These are phyloP conservation scores for Echinops telfairi DNA, from an alignment of 2,113 vertebrate genomes.

Conservation along the genomic window DNA sequence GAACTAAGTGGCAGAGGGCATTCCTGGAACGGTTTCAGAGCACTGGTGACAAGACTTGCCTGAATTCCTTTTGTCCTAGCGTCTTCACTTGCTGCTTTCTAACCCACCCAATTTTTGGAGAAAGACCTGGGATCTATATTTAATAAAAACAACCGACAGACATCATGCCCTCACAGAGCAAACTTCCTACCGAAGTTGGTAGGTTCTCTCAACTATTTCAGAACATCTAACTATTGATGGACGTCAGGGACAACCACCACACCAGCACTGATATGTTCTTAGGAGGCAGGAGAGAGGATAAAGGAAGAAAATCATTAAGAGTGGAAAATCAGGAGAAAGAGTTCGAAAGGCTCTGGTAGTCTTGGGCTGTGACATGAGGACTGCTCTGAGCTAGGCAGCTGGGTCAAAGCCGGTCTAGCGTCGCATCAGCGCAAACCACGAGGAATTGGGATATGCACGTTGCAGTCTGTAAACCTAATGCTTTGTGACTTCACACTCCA, in stretches of 20 bases:
- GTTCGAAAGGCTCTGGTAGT: constrained; percentile 51
- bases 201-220: constrained; percentile 49
- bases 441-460: neutral
- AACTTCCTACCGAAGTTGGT: neutral
- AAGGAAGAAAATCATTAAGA: neutral
- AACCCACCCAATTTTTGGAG: neutral
- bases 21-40: constrained; percentile 28
- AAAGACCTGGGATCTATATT: neutral
- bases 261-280: neutral
- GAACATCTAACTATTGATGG: constrained; percentile 23
- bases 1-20: constrained; percentile 53
- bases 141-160: neutral
- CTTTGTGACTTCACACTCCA: neutral
- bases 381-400: neutral
- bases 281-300: neutral
- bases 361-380: neutral
- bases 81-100: neutral
- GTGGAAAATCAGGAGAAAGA: neutral
- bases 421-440: neutral
- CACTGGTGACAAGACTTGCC: constrained; percentile 60
- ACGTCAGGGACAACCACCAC: neutral
- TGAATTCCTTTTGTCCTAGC: neutral
- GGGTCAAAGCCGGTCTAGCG: neutral
- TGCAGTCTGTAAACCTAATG: neutral
- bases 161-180: neutral